A percentile compares a stretch with the other conserved stretches of the same genome.
phyloP scores from a whole-genome alignment of 2,797 vertebrate species.

The Natrix natrix region DNA sequence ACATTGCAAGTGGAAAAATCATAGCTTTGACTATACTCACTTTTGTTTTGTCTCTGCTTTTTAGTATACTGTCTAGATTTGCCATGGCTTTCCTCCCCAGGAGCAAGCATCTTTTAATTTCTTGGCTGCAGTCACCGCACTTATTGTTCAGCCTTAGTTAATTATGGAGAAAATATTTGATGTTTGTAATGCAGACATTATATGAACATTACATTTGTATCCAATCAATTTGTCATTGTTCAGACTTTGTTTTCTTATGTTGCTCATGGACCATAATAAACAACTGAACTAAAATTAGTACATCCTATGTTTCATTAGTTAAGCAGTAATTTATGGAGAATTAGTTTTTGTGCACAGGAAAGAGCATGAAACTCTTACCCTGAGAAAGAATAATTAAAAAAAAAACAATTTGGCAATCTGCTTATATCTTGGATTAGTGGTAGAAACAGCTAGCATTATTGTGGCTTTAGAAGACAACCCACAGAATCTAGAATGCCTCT shows the following conservation, averaged over 20 bases:
- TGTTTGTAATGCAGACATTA: not conserved
- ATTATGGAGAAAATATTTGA: not conserved
- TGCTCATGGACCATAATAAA: not conserved
- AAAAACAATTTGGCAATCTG: constrained; percentile 36
- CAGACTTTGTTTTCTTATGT: not conserved
- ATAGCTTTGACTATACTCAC: too few relatives aligned
- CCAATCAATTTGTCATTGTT: not conserved
- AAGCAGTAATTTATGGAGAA: constrained; percentile 38
- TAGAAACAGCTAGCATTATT: constrained; percentile 21
- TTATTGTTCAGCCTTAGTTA: not conserved
- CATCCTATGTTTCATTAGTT: not conserved
- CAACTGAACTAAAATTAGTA: not conserved
- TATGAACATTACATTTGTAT: not conserved
- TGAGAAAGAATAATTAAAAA: constrained; percentile 48
- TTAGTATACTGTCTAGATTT: too few relatives aligned
- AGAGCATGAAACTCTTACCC: constrained; percentile 28
- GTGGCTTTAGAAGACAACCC: constrained; percentile 48
- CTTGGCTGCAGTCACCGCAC: too few relatives aligned
- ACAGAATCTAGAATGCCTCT: constrained; percentile 51
- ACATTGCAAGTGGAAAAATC: too few relatives aligned
- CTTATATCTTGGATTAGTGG: constrained; percentile 22
- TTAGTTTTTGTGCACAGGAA: constrained; percentile 44
- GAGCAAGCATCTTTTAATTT: too few relatives aligned
- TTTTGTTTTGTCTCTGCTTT: too few relatives aligned
- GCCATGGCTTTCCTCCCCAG: too few relatives aligned